Percentiles rank a stretch among this genome's conserved stretches.
phyloP scores from a whole-genome alignment of 1,140 invertebrate species.

The Spodoptera frugiperda region DNA sequence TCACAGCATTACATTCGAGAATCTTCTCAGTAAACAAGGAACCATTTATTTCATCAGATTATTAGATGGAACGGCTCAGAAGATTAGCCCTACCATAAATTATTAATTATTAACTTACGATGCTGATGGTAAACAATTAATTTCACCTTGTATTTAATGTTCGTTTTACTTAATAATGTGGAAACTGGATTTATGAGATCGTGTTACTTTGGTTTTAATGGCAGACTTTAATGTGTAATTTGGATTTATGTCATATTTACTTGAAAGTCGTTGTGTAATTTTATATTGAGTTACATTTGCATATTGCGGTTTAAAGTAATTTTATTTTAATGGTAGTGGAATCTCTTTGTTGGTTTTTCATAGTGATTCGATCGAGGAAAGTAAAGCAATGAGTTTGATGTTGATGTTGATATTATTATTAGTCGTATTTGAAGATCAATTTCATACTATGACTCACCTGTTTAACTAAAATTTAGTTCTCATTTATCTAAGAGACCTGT shows the following conservation, averaged over 20 bases:
- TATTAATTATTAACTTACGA: conserved; percentile 28
- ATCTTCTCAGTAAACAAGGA: neutral
- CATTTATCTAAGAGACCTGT: neutral
- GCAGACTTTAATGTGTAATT: neutral
- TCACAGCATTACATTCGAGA: neutral
- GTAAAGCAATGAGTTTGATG: too few species aligned
- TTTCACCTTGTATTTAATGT: neutral
- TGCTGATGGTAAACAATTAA: conserved; percentile 9
- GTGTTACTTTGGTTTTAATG: neutral
- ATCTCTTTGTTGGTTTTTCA: too few species aligned
- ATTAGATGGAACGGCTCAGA: conserved; percentile 3
- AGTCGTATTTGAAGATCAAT: too few species aligned
- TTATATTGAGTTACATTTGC: too few species aligned
- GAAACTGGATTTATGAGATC: neutral
- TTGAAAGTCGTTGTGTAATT: too few species aligned
- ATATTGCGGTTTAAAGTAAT: too few species aligned
- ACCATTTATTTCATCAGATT: conserved; percentile 22
- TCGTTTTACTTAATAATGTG: conserved; percentile 12
- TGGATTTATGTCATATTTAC: neutral
- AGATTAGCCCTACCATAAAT: conserved; percentile 30
- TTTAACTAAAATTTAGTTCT: too few species aligned
- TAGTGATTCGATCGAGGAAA: too few species aligned
- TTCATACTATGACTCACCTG: too few species aligned
- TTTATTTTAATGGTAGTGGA: too few species aligned
- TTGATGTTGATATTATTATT: too few species aligned